Percentiles rank a stretch among this genome's conserved stretches.
These are phyloP conservation scores for Patiria miniata DNA, from an alignment of 35 echinoderm and acorn worm species.

Conservation along the genomic window DNA sequence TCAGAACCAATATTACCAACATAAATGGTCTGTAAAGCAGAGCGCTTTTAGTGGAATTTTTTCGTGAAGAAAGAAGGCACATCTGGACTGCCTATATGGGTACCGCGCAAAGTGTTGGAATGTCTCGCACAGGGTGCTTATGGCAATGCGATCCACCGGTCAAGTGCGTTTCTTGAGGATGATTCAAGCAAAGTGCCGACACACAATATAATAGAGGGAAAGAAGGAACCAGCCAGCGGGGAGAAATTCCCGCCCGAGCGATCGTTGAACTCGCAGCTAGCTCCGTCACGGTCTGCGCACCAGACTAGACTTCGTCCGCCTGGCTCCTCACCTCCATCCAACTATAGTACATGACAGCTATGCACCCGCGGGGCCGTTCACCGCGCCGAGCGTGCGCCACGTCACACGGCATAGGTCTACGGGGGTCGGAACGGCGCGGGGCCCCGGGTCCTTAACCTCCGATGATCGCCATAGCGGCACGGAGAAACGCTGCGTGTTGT, in stretches of 20 bases:
- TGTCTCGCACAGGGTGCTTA: neutral
- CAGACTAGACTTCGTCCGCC: neutral
- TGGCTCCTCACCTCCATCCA: neutral
- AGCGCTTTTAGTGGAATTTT: too few species aligned
- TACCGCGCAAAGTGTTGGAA: neutral
- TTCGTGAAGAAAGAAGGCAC: too few species aligned
- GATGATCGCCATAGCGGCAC: constrained; percentile 1
- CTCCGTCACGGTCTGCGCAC: neutral
- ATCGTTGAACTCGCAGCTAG: neutral
- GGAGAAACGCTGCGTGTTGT: constrained; percentile 15
- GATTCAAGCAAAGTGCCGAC: neutral
- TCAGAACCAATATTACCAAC: too few species aligned
- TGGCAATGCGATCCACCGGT: neutral
- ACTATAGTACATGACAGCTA: neutral
- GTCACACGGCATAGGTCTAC: neutral
- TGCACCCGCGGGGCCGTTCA: constrained; percentile 19
- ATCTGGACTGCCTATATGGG: neutral
- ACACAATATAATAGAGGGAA: neutral
- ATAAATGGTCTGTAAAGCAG: too few species aligned
- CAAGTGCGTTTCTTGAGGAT: too few species aligned
- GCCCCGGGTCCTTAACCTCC: constrained; percentile 1
- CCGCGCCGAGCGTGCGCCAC: neutral
- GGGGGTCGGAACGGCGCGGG: neutral
- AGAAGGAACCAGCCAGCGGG: neutral
- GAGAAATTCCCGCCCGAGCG: neutral